Evolutionary conservation across 1,140 invertebrate species (phyloP).

Genomic region (Steinernema feltiae): DNA sequence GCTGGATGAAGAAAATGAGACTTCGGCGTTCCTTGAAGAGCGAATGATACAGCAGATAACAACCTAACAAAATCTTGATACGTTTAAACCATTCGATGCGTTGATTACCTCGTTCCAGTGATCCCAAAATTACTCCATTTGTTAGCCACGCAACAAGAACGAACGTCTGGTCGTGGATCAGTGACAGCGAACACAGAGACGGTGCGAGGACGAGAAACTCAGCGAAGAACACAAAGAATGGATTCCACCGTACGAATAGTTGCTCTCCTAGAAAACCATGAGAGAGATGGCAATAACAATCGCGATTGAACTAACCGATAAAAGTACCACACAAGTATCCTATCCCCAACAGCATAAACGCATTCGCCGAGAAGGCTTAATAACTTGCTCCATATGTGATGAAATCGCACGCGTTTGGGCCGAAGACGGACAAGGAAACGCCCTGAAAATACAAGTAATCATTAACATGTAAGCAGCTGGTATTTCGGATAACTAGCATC

Average conservation of each 20-base stretch:
- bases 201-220: background rate
- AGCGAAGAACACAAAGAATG: background rate
- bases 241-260: background rate
- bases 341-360: background rate
- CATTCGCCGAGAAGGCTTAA: background rate
- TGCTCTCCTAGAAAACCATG: background rate
- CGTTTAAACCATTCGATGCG: background rate
- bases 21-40: background rate
- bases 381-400: background rate
- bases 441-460: background rate
- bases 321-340: background rate
- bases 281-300: too few species aligned
- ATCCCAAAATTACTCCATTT: background rate
- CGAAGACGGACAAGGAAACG: background rate
- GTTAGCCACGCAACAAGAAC: background rate
- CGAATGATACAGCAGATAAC: background rate
- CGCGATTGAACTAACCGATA: background rate
- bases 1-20: background rate
- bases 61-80: background rate
- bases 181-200: background rate
- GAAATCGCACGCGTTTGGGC: conserved; percentile 1
- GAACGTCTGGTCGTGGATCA: background rate
- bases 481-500: too few species aligned
- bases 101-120: background rate
- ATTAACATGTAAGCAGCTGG: background rate